Evolutionary conservation across 2,888 invertebrate genomes (phyloP).

Genomic region (Plebejus anna): DNA sequence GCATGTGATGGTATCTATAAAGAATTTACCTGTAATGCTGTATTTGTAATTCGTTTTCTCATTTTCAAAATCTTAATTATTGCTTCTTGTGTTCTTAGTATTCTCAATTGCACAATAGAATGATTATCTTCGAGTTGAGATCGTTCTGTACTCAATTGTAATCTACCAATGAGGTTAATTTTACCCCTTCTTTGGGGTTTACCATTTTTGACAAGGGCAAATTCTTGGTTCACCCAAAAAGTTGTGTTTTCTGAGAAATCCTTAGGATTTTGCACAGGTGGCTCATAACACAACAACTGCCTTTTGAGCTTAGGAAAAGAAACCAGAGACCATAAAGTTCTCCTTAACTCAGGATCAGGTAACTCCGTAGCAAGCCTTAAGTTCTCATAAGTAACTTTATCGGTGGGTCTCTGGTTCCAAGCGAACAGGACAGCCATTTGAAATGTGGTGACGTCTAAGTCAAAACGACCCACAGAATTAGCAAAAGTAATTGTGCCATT

Average conservation of each 20-base stretch:
- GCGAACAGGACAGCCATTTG: slow-evolving; percentile 99
- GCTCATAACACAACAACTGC: slow-evolving; percentile 91
- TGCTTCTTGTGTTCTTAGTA: slow-evolving; percentile 96
- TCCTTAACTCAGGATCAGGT: slow-evolving; percentile 95
- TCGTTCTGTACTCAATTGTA: slow-evolving; percentile 96
- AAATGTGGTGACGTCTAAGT: slow-evolving; percentile 99
- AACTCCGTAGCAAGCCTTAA: slow-evolving; percentile 97
- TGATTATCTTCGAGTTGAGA: slow-evolving; percentile 99
- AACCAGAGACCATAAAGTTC: slow-evolving; percentile 97
- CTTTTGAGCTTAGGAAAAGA: slow-evolving; percentile 97
- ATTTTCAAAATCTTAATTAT: slow-evolving; percentile 99
- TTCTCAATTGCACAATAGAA: slow-evolving; percentile 97
- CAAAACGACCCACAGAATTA: slow-evolving; percentile 95
- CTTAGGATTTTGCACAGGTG: slow-evolving; percentile 91
- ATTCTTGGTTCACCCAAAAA: slow-evolving; percentile 99
- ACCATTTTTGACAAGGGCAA: slow-evolving; percentile 95
- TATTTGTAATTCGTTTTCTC: slow-evolving; percentile 96
- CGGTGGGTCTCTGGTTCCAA: slow-evolving; percentile 97
- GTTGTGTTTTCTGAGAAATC: slow-evolving; percentile 95
- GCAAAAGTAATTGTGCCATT: slow-evolving; percentile 98
- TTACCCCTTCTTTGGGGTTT: slow-evolving; percentile 97
- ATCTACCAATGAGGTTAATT: slow-evolving; percentile 96
- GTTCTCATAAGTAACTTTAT: slow-evolving; percentile 97
- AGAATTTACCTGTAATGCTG: slow-evolving; percentile 87
- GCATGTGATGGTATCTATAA: neutral